phyloP scores from a whole-genome alignment of 2,888 invertebrate genomes.

The Noctua pronuba region DNA sequence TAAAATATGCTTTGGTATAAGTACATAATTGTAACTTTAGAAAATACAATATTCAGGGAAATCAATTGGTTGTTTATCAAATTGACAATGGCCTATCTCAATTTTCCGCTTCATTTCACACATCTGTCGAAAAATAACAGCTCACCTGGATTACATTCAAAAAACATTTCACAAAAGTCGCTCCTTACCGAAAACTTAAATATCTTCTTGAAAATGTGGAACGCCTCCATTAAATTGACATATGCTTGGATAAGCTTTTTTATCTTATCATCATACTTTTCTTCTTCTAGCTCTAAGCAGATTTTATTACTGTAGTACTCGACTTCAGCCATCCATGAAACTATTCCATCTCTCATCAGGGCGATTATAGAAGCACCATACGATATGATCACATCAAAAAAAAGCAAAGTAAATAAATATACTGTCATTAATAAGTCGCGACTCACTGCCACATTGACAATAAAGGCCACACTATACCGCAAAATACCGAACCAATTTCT shows the following conservation, averaged over 20 bases:
- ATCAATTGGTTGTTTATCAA: not conserved
- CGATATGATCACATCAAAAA: conserved; percentile 16
- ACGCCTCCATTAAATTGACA: conserved; percentile 33
- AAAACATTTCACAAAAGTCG: not conserved
- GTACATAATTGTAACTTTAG: not conserved
- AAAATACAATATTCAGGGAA: not conserved
- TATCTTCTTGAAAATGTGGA: conserved; percentile 36
- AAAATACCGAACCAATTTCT: conserved; percentile 34
- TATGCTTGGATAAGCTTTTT: conserved; percentile 42
- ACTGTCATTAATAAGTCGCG: not conserved
- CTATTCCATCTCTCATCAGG: conserved; percentile 37
- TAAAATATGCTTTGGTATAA: not conserved
- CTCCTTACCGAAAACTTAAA: conserved; percentile 35
- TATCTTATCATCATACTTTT: conserved; percentile 1
- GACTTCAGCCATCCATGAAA: conserved; percentile 36
- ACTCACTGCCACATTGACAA: not conserved
- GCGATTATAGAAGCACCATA: conserved; percentile 33
- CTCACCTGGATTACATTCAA: not conserved
- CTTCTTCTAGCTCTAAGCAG: conserved; percentile 14
- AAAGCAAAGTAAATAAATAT: conserved; percentile 21
- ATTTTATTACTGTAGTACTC: conserved; percentile 26
- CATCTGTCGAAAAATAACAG: not conserved
- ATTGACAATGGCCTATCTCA: too few relatives aligned
- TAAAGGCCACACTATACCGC: not conserved
- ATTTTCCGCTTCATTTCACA: not conserved